A percentile compares a stretch with the other conserved stretches of the same genome.
These are phyloP conservation scores for Dasypogon diadema DNA, from an alignment of 2,888 invertebrate species.

Conservation along the genomic window DNA sequence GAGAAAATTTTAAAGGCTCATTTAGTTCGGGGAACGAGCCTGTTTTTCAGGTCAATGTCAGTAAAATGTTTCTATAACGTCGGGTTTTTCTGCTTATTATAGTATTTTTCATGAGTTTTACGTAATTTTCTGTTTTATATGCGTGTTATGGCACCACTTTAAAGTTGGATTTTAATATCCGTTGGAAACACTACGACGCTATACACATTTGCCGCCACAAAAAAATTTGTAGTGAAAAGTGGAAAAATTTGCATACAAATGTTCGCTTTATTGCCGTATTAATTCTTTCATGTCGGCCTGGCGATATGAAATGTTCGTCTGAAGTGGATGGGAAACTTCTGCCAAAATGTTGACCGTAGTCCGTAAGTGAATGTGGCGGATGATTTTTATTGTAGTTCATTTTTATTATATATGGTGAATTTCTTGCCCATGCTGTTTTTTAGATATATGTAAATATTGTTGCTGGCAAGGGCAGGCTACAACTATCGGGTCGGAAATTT, in stretches of 20 bases:
- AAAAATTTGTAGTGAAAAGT: conserved; percentile 22
- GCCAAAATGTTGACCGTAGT: too few relatives aligned
- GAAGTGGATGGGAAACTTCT: too few relatives aligned
- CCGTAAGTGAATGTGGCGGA: too few relatives aligned
- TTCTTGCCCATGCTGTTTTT: too few relatives aligned
- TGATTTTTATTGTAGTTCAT: too few relatives aligned
- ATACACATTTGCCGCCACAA: background rate
- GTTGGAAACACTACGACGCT: conserved; percentile 5
- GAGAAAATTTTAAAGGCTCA: conserved; percentile 47
- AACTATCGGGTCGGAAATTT: too few relatives aligned
- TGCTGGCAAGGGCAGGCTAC: too few relatives aligned
- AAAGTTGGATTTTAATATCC: conserved; percentile 35
- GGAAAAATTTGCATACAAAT: conserved; percentile 40
- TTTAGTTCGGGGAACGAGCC: conserved; percentile 27
- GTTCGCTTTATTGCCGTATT: conserved; percentile 29
- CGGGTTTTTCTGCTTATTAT: conserved; percentile 32
- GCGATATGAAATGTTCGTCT: too few relatives aligned
- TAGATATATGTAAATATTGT: too few relatives aligned
- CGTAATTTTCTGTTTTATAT: conserved; percentile 41
- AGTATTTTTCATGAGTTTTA: conserved; percentile 45
- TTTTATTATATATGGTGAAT: too few relatives aligned
- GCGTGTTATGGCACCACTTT: conserved; percentile 38
- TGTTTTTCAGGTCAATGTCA: conserved; percentile 50
- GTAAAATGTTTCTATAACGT: conserved; percentile 23
- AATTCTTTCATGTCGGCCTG: conserved; percentile 13